A percentile compares a stretch with the other conserved stretches of the same genome.
These are phyloP conservation scores for Polydrusus pterygomalis DNA, from an alignment of 2,888 invertebrate species.

Conservation along the genomic window DNA sequence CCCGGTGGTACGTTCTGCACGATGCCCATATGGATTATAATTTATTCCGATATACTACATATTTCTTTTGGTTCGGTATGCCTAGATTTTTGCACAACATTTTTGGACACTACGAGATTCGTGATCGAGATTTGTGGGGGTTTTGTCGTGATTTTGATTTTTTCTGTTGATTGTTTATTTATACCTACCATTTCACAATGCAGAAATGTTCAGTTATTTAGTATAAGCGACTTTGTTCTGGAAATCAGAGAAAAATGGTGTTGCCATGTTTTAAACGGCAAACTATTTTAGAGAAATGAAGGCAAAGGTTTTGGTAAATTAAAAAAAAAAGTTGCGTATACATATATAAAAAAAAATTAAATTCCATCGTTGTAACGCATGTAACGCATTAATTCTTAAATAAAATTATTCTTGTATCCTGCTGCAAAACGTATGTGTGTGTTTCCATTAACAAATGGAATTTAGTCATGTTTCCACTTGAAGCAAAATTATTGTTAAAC, in stretches of 20 bases:
- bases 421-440: slow-evolving; percentile 21
- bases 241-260: too few relatives aligned
- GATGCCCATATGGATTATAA: slow-evolving; percentile 31
- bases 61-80: slow-evolving; percentile 13
- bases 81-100: not conserved
- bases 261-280: too few relatives aligned
- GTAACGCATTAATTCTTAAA: too few relatives aligned
- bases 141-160: not conserved
- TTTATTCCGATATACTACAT: slow-evolving; percentile 25
- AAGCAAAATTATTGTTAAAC: slow-evolving; percentile 21
- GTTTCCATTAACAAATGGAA: slow-evolving; percentile 22
- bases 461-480: slow-evolving; percentile 17
- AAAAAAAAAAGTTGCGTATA: too few relatives aligned
- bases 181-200: not conserved
- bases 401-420: slow-evolving; percentile 2
- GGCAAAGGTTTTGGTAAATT: too few relatives aligned
- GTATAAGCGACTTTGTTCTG: not conserved
- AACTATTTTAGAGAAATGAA: too few relatives aligned
- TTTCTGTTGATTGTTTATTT: not conserved
- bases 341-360: too few relatives aligned
- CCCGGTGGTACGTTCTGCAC: slow-evolving; percentile 32
- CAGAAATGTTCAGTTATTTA: not conserved
- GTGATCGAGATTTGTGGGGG: not conserved
- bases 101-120: not conserved
- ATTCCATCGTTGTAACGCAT: too few relatives aligned